Evolutionary conservation across 2,797 vertebrate species (phyloP).

Genomic region (Mus caroli): DNA sequence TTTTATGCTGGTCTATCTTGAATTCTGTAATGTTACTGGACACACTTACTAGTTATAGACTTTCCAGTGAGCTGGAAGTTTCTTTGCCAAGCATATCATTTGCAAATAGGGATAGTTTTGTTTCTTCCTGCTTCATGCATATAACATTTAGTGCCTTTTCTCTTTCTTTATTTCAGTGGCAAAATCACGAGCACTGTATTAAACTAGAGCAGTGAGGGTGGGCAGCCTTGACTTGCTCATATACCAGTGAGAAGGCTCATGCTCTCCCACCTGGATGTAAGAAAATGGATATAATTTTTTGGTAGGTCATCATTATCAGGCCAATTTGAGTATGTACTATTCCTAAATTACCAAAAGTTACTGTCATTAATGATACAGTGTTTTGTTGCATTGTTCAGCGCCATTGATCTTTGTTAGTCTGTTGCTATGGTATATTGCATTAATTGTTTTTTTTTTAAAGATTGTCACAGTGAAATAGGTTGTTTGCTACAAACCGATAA

Average conservation of each 20-base stretch:
- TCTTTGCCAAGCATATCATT: not conserved
- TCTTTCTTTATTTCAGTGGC: not conserved
- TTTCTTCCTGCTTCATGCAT: not conserved
- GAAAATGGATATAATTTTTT: not conserved
- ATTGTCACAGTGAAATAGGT: not conserved
- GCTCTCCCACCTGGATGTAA: not conserved
- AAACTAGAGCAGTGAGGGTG: not conserved
- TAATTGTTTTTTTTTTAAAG: not conserved
- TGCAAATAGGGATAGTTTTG: not conserved
- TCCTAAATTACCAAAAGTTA: not conserved
- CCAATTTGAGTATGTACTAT: not conserved
- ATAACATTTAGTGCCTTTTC: not conserved
- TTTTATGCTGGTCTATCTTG: not conserved
- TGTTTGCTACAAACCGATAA: not conserved
- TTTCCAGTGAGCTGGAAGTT: not conserved
- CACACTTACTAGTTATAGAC: not conserved
- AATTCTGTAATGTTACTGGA: not conserved
- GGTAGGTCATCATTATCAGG: not conserved
- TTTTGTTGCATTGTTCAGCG: not conserved
- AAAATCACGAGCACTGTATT: not conserved
- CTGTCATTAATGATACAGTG: not conserved
- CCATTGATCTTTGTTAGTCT: not conserved
- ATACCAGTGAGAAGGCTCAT: not conserved
- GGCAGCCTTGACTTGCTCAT: not conserved
- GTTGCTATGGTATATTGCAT: not conserved